Percentiles rank a stretch among this genome's conserved stretches.
Evolutionary conservation across 2,888 invertebrate species (phyloP).

Genomic region (Stenotaenia linearis): DNA sequence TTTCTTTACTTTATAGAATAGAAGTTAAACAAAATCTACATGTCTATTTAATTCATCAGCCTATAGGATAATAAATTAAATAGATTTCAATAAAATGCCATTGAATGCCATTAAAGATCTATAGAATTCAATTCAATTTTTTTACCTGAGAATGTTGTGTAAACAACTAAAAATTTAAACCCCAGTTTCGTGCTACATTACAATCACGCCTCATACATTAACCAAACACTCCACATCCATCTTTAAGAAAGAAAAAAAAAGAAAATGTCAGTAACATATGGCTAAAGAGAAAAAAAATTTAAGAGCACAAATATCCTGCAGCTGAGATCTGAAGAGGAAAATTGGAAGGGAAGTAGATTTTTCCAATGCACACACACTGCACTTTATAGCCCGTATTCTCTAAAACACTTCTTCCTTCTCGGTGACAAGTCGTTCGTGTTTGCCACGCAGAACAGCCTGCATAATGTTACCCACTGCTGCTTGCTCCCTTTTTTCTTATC

Average conservation of each 20-base stretch:
- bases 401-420: background rate
- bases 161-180: no score
- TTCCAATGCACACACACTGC: constrained; percentile 24
- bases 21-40: no score
- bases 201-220: background rate
- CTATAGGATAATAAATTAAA: no score
- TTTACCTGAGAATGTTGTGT: no score
- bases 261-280: background rate
- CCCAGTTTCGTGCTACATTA: no score
- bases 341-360: constrained; percentile 22
- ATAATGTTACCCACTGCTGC: constrained; percentile 26
- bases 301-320: constrained; percentile 8
- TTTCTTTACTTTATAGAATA: no score
- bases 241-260: background rate
- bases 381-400: constrained; percentile 24
- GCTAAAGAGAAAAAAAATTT: background rate
- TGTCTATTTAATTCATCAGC: no score
- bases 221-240: background rate
- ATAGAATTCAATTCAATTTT: no score
- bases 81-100: no score
- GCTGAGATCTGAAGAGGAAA: constrained; percentile 26
- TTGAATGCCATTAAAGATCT: no score
- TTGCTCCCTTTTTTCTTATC: background rate
- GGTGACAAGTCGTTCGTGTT: constrained; percentile 26
- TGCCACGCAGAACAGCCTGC: constrained; percentile 21